Base-by-base conservation (phyloP, 35 echinoderm and acorn worm species). In the Hemicentrotus pulcherrimus region DNA sequence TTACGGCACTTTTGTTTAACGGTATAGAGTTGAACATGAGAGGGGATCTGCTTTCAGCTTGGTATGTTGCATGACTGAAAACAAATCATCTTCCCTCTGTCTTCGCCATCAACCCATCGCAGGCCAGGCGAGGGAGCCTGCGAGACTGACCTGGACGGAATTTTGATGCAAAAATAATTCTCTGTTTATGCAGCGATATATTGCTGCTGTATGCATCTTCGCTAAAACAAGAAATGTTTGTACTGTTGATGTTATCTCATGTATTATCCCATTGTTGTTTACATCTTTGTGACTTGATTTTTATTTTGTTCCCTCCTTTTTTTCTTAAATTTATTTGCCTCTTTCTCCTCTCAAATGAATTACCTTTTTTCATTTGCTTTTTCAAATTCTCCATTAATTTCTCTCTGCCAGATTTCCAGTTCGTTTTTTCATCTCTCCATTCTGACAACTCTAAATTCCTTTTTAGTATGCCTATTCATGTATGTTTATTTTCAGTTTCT, bases 161-260 rank as follows among this genome's bases (percentile, higher is more conserved):
- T 78, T 78, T 78, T 78, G 65, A 78, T 78, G 65, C 65, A 78
- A 78, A 78, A n/a, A 78, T 78, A 78, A 78, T 78, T 78, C 65
- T 78, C 24, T 28, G 65, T 78, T 78, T 78, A 78, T 78, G 65
- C 65, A 78, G 19, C 24, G 65, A 78, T 78, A 28, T 70, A 41
- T 78, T 78, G 52, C 65, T 78, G 65, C 28, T 78, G 19, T 78
- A 78, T n/a, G 19, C 65, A 78, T 78, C 24, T 28, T 78, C 19
- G 19, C 19, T 22, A 78, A 78, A 78, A 78, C 24, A 78, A 55
- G 50, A 55, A 78, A 78, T 78, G 7, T 78, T 28, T 78, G 11
- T 28, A n/a, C 24, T 78, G 65, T 78, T 78, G 4, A 78, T 78
- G 0, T 78, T 78, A 78, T 78, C 65, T 78, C 65, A 78, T 78